These are phyloP conservation scores for Elephas maximus DNA, from an alignment of 2,113 vertebrate species.

Conservation along the genomic window DNA sequence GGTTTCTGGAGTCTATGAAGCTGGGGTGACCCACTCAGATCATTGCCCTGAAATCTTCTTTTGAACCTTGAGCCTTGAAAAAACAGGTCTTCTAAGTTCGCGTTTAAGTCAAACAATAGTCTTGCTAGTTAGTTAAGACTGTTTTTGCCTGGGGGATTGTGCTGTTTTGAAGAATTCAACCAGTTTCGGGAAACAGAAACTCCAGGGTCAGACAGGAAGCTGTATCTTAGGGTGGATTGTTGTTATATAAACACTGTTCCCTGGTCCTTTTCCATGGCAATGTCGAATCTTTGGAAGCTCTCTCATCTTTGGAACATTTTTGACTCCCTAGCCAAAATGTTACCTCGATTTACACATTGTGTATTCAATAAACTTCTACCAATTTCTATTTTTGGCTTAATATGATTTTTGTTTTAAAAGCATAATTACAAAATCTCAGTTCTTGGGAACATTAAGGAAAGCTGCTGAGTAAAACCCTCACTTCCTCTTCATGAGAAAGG, in stretches of 20 bases:
- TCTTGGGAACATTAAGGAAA: not conserved
- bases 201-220: not conserved
- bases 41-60: not conserved
- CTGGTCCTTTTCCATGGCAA: not conserved
- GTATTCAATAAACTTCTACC: too few relatives aligned
- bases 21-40: not conserved
- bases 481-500: not conserved
- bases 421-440: conserved; percentile 34
- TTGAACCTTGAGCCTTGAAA: not conserved
- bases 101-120: not conserved
- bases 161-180: not conserved
- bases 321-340: not conserved
- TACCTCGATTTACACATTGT: too few relatives aligned
- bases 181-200: not conserved
- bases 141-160: not conserved
- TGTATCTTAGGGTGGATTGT: not conserved
- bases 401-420: too few relatives aligned
- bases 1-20: not conserved
- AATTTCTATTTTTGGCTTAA: too few relatives aligned
- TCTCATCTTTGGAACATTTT: not conserved
- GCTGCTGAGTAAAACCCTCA: conserved; percentile 5
- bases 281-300: not conserved
- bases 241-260: too few relatives aligned
- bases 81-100: not conserved
- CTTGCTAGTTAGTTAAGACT: not conserved